Conservation (phyloP, 2,113 vertebrate genomes). For the Archilochus colubris region DNA sequence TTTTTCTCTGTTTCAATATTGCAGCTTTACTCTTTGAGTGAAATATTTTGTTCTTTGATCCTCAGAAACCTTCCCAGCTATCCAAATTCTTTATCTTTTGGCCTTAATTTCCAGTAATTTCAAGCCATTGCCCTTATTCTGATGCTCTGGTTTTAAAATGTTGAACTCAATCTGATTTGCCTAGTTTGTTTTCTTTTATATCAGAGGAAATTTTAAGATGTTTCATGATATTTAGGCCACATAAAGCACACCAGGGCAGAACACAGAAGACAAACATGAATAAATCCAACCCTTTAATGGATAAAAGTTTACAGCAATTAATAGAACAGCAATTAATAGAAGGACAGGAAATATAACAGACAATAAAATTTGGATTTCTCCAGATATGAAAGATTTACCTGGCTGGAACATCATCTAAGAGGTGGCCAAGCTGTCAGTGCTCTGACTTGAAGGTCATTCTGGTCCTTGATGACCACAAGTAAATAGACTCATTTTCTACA, state of each 20-base stretch:
- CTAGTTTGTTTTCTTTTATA: background rate
- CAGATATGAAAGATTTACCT: background rate
- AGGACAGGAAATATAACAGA: background rate
- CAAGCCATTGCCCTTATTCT: background rate
- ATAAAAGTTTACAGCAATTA: rapidly evolving
- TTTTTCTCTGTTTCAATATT: background rate
- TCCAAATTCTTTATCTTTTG: background rate
- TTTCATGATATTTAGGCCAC: background rate
- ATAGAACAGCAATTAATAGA: background rate
- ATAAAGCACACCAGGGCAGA: background rate
- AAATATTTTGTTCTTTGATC: background rate
- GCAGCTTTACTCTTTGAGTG: background rate
- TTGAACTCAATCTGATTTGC: background rate
- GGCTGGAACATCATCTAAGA: background rate
- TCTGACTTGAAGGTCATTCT: background rate
- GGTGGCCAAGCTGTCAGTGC: background rate
- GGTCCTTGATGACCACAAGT: background rate
- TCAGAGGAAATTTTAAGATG: background rate
- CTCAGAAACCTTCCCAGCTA: background rate
- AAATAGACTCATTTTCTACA: background rate
- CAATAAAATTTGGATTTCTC: background rate
- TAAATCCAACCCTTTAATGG: background rate
- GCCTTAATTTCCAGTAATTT: background rate
- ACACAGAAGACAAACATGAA: background rate
- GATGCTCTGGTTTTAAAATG: background rate